Evolutionary conservation across 2,797 vertebrate genomes (phyloP).

Genomic region (Crocidura indochinensis): DNA sequence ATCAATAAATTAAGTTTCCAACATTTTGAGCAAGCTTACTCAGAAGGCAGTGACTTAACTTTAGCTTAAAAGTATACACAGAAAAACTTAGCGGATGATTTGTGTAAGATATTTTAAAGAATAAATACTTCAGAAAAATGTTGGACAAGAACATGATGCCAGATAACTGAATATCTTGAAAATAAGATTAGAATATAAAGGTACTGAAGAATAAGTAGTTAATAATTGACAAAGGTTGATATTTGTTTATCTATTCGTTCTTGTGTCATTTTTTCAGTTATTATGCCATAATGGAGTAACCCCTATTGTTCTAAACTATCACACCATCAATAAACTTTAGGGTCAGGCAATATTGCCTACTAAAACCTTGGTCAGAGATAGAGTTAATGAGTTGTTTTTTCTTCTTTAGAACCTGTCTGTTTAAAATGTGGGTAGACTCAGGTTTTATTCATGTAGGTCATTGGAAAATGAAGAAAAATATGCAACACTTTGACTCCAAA

Average conservation of each 20-base stretch:
- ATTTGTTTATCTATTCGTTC: conserved; percentile 1
- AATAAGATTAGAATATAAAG: background rate
- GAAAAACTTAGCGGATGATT: conserved; percentile 22
- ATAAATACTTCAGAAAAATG: conserved; percentile 27
- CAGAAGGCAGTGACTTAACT: background rate
- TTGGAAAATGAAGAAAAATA: background rate
- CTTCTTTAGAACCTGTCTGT: background rate
- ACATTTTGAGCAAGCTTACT: conserved; percentile 12
- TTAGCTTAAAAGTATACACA: background rate
- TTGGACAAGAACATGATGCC: background rate
- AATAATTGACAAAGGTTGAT: conserved; percentile 21
- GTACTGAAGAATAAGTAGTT: background rate
- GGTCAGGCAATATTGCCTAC: conserved; percentile 3
- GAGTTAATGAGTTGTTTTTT: background rate
- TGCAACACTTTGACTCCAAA: background rate
- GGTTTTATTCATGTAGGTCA: background rate
- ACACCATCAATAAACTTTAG: background rate
- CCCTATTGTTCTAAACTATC: background rate
- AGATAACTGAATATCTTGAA: too few relatives aligned
- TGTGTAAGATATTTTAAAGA: conserved; percentile 38
- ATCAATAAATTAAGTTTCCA: conserved; percentile 19
- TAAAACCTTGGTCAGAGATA: conserved; percentile 37
- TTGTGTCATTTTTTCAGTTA: background rate
- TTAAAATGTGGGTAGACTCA: conserved; percentile 1
- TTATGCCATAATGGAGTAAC: background rate